Evolutionary conservation across 2,113 vertebrate species (phyloP).

Genomic region (Actenoides hombroni): DNA sequence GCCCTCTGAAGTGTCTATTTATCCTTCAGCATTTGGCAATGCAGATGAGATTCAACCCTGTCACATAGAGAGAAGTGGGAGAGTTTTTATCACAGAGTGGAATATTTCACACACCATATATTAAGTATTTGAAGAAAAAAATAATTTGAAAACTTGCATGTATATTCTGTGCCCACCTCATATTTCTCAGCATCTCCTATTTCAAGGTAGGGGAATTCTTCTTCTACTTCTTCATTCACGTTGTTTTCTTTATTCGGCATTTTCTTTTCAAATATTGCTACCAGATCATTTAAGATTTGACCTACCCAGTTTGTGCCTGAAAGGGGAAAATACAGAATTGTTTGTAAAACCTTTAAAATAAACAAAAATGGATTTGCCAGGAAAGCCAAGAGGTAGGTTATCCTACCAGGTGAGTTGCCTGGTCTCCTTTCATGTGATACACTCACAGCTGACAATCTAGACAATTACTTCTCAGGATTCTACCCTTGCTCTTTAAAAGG

Average conservation of each 20-base stretch:
- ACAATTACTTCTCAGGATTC: neutral
- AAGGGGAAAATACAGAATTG: neutral
- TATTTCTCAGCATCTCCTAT: slow-evolving; percentile 13
- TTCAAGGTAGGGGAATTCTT: neutral
- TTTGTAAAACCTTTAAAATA: neutral
- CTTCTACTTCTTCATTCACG: neutral
- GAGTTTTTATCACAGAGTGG: neutral
- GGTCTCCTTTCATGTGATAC: neutral
- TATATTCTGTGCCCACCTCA: neutral
- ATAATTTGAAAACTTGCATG: neutral
- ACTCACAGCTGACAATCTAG: neutral
- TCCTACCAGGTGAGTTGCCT: neutral
- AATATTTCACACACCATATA: neutral
- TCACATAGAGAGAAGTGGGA: neutral
- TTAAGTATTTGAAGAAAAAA: neutral
- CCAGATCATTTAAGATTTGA: slow-evolving; percentile 19
- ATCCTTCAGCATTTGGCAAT: neutral
- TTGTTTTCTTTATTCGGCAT: neutral
- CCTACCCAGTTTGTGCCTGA: slow-evolving; percentile 50
- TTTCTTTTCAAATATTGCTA: neutral
- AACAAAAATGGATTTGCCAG: neutral
- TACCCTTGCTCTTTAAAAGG: neutral
- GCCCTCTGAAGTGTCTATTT: neutral
- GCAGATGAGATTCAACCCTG: neutral
- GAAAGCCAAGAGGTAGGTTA: neutral